These are phyloP conservation scores for Tortricodes alternella DNA, from an alignment of 2,888 invertebrate species.

Conservation along the genomic window DNA sequence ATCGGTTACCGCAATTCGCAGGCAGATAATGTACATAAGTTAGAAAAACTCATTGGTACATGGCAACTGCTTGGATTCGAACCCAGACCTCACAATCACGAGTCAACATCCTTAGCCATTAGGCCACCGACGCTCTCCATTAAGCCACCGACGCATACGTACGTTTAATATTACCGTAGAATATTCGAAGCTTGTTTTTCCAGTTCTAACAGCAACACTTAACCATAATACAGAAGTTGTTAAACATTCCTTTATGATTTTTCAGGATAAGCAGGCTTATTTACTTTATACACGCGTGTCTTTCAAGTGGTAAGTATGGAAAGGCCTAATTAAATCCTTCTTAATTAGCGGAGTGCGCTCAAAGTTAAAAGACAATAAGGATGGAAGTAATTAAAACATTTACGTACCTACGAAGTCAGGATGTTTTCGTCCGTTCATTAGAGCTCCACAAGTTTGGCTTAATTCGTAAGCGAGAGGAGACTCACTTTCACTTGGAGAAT, in stretches of 20 bases:
- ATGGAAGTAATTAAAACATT: conserved; percentile 71
- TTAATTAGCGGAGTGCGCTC: conserved; percentile 60
- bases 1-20: too few species aligned
- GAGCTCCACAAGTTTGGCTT: conserved; percentile 57
- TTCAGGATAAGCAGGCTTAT: conserved; percentile 23
- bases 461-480: conserved; percentile 36
- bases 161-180: too few species aligned
- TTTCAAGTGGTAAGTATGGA: conserved; percentile 45
- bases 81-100: too few species aligned
- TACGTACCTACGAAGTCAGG: conserved; percentile 52
- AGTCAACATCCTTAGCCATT: too few species aligned
- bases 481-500: not conserved
- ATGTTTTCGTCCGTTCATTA: conserved; percentile 55
- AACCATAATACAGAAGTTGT: not conserved
- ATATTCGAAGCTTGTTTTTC: too few species aligned
- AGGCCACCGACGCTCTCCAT: too few species aligned
- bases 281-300: conserved; percentile 36
- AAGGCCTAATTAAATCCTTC: conserved; percentile 62
- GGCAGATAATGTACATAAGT: too few species aligned
- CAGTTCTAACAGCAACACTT: too few species aligned
- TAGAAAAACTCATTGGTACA: too few species aligned
- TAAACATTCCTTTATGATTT: conserved; percentile 14
- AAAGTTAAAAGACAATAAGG: conserved; percentile 63
- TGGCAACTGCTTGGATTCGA: too few species aligned
- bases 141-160: too few species aligned